A percentile compares a stretch with the other conserved stretches of the same genome.
Evolutionary conservation across 2,888 invertebrate species (phyloP).

Genomic region (Fabriciana adippe): DNA sequence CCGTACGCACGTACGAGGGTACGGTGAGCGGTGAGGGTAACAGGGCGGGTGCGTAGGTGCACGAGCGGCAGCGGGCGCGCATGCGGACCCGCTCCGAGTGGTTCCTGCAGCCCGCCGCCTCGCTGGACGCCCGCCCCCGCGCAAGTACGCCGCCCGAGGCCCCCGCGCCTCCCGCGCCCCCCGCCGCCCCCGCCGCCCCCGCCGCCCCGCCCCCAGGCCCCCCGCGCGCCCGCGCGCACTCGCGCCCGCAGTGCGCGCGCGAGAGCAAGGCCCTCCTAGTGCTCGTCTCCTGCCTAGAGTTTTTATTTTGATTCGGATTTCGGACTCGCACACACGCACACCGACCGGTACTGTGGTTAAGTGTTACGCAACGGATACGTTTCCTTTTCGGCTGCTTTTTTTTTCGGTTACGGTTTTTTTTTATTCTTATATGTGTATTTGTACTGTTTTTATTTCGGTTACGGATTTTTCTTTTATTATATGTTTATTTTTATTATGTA

Average conservation of each 20-base stretch:
- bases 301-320: slow-evolving; percentile 71
- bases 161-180: slow-evolving; percentile 36
- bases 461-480: not conserved
- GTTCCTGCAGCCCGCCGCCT: slow-evolving; percentile 91
- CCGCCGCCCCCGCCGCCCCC: slow-evolving; percentile 35
- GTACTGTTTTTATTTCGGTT: not conserved
- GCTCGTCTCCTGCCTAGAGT: slow-evolving; percentile 82
- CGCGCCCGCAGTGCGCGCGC: slow-evolving; percentile 41
- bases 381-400: slow-evolving; percentile 47
- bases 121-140: slow-evolving; percentile 74
- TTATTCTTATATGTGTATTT: slow-evolving; percentile 1
- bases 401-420: slow-evolving; percentile 8
- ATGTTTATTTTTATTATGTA: not conserved
- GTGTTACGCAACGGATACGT: slow-evolving; percentile 21
- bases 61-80: slow-evolving; percentile 97
- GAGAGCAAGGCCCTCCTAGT: slow-evolving; percentile 78
- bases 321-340: slow-evolving; percentile 39
- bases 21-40: slow-evolving; percentile 31
- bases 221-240: slow-evolving; percentile 36
- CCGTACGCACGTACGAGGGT: slow-evolving; percentile 3
- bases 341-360: slow-evolving; percentile 74
- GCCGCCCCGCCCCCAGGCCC: slow-evolving; percentile 42
- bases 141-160: slow-evolving; percentile 59
- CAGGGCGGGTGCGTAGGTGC: slow-evolving; percentile 85
- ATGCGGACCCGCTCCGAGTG: slow-evolving; percentile 99